These are phyloP conservation scores for Campoletis raptor DNA, from an alignment of 2,888 invertebrate genomes.

Conservation along the genomic window DNA sequence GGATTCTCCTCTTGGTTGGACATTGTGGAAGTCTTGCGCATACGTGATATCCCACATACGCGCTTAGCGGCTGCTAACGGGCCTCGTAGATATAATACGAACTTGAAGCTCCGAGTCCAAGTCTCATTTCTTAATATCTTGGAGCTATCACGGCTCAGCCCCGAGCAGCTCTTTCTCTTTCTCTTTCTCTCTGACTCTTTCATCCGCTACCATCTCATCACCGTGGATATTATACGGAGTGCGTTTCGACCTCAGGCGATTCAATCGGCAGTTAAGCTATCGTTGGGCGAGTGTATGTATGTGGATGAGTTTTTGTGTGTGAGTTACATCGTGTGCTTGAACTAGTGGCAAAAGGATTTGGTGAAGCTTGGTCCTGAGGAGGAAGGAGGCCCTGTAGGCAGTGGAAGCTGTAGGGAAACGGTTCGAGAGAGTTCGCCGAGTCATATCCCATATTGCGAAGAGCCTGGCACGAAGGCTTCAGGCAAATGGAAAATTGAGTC, in stretches of 20 bases:
- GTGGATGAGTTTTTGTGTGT: not conserved
- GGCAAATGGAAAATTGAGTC: slow-evolving; percentile 82
- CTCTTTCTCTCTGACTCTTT: not conserved
- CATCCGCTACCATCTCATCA: slow-evolving; percentile 35
- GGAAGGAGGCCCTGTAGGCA: slow-evolving; percentile 22
- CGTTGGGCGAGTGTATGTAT: slow-evolving; percentile 23
- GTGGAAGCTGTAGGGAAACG: slow-evolving; percentile 14
- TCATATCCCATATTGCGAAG: slow-evolving; percentile 51
- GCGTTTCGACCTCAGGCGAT: slow-evolving; percentile 70
- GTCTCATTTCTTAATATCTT: slow-evolving; percentile 67
- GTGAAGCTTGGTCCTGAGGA: slow-evolving; percentile 17
- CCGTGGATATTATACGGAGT: slow-evolving; percentile 55
- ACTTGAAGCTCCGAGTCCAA: slow-evolving; percentile 32
- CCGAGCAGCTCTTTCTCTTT: slow-evolving; percentile 23
- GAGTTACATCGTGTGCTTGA: slow-evolving; percentile 50
- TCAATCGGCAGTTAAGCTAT: slow-evolving; percentile 74
- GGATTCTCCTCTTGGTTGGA: slow-evolving; percentile 42
- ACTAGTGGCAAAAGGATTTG: slow-evolving; percentile 42
- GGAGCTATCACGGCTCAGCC: slow-evolving; percentile 58
- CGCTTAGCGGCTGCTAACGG: not conserved
- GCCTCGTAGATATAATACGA: slow-evolving; percentile 12
- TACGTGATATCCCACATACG: slow-evolving; percentile 50
- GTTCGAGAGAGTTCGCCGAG: slow-evolving; percentile 50
- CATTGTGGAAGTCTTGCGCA: slow-evolving; percentile 30
- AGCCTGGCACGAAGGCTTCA: slow-evolving; percentile 57